Base-by-base conservation (phyloP, 2,797 vertebrate genomes). In the Sandelia bainsii region DNA sequence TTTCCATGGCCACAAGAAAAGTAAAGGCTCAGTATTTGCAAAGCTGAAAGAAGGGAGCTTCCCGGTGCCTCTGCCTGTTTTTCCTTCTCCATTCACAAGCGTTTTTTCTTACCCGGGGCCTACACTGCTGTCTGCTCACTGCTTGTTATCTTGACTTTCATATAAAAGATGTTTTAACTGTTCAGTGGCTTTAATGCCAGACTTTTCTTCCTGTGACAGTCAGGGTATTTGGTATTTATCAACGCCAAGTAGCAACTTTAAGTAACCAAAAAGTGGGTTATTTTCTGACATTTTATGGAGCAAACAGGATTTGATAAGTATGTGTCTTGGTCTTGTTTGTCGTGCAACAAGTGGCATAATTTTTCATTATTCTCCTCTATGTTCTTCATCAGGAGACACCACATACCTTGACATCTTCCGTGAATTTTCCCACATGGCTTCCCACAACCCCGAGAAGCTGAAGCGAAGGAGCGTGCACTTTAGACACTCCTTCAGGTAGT, bases 361-460 rank as follows among this genome's bases (percentile, higher is more conserved):
- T 77, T 10, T 60, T 77, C 49, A 70, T 19, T 29, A 0, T 65
- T 19, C 52, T n/a, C 13, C 6, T 0, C 70, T 34, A 8, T 77
- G 59, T 49, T 71, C 27, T 78, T 14, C 91, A 87, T 6, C 92
- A 97, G 96, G 96, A 80, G 96, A 97, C 56, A 90, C 96, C 60
- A 97, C 96, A 0, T 96, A 96, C 84, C 89, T 96, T 7, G 96
- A 97, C 91, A 96, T 97, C 93, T 96, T 97, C 89, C 75, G 95
- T 19, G 96, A 97, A 54, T 96, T 97, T 84, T 97, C 96, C 40
- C 96, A 97, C 91, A 96, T 97, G 96, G 96, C 96, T 0, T 97
- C 96, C 0, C 95, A 97, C 90, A 94, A 96, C 81, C 96, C 95
- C 0, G 97, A 98, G 87, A 98, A 98, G 79, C 93, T 97, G 83